Evolutionary conservation across 2,797 vertebrate genomes (phyloP), one percentile per base, ranked within the genome.

Genomic region (Clamator glandarius): DNA sequence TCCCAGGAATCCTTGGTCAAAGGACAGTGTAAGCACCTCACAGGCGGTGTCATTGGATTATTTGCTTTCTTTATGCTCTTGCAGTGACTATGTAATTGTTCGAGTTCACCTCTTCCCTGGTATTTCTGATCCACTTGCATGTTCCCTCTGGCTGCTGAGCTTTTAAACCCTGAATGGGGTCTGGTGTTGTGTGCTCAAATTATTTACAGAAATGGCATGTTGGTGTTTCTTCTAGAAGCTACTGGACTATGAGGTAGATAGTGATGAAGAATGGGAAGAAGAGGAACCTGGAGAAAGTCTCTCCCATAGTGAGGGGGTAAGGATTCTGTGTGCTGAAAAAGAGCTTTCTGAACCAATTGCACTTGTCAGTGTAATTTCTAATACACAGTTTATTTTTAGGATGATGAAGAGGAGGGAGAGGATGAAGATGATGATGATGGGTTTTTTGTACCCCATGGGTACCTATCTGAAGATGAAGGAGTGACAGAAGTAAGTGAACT

Each of bases 181-280:
- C 62, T 62, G 50, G 19, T 1, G 8, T 58, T 3, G 0, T 6
- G n/a, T 35, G 41, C 21, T 21, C 10, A 11, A 9, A 1, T 9
- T 7, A 1, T 1, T 78, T 26, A 41, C 59, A 17, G 17, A 14
- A 31, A 29, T 16, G 33, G 19, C 28, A 2, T 23, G 33, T 61
- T 70, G 87, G 54, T 20, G 3, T 91, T 69, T 95, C 73, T 96
- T 95, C 29, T 91, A 99, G 99, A 97, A 97, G 14, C 95, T 99
- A 23, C 97, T 99, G 50, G 99, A 99, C 97, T 99, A 99, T 8
- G 99, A 99, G 83, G 98, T 99, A 33, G 99, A 99, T 85, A 99
- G 99, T 55, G 99, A 99, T 93, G 99, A 99, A 35, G 99, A 99
- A 82, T 99, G 99, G 99, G 99, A 99, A 84, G 99, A 99, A 85